These are phyloP conservation scores for Drepana arcuata DNA, from an alignment of 1,140 invertebrate species.

Conservation along the genomic window DNA sequence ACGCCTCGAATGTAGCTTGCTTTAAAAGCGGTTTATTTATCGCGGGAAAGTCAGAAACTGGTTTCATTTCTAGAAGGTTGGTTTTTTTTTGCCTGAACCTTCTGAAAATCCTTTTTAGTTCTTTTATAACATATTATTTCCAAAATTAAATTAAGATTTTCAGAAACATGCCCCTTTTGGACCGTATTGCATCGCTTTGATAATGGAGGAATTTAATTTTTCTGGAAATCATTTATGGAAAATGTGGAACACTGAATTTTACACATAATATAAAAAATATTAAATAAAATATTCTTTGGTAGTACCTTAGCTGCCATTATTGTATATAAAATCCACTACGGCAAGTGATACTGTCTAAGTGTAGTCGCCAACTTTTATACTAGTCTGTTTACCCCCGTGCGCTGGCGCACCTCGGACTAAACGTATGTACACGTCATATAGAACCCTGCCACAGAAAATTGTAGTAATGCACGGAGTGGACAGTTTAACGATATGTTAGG, in stretches of 20 bases:
- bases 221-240: too few relatives aligned
- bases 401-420: constrained; percentile 1
- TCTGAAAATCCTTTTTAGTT: neutral
- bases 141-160: too few relatives aligned
- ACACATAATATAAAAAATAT: neutral
- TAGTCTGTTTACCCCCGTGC: constrained; percentile 46
- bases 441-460: too few relatives aligned
- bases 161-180: neutral
- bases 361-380: constrained; percentile 50
- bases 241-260: neutral
- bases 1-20: neutral
- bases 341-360: constrained; percentile 53
- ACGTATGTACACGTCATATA: too few relatives aligned
- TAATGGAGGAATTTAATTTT: neutral
- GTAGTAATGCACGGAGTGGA: too few relatives aligned
- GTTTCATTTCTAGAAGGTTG: too few relatives aligned
- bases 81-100: neutral
- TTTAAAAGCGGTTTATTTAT: neutral
- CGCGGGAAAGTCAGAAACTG: too few relatives aligned
- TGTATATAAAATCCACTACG: constrained; percentile 49
- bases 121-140: too few relatives aligned
- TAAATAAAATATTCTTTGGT: constrained; percentile 12
- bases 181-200: neutral
- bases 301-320: constrained; percentile 64
- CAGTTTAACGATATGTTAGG: too few relatives aligned